These are phyloP conservation scores for Ursus arctos DNA, from an alignment of 2,113 vertebrate species.

Conservation along the genomic window DNA sequence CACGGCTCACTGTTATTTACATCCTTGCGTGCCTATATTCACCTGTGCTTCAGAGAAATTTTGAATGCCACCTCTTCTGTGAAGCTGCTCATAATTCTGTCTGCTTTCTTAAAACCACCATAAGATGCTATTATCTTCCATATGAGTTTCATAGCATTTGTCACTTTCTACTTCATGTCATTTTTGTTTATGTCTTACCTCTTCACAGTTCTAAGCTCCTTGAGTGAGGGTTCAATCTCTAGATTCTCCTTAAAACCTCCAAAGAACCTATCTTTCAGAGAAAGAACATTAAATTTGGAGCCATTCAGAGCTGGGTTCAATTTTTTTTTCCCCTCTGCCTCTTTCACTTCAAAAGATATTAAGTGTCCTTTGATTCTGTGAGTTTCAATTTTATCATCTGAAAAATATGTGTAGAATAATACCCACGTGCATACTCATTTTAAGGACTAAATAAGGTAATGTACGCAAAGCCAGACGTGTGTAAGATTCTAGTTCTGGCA, in stretches of 20 bases:
- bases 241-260: background rate
- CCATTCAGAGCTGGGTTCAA: background rate
- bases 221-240: background rate
- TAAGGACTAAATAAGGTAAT: background rate
- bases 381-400: background rate
- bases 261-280: background rate
- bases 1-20: background rate
- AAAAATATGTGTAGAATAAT: background rate
- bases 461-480: background rate
- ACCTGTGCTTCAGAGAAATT: background rate
- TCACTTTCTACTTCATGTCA: background rate
- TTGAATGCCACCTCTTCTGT: background rate
- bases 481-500: background rate
- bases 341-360: background rate
- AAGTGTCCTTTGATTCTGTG: background rate
- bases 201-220: background rate
- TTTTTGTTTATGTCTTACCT: background rate
- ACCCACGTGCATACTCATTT: fast-evolving
- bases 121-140: background rate
- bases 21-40: background rate
- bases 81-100: background rate
- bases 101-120: background rate
- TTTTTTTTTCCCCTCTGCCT: background rate
- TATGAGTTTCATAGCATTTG: background rate
- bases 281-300: background rate